A percentile compares a stretch with the other conserved stretches of the same genome.
Conservation (phyloP, 23 tunicate species). For the Phallusia fumigata region DNA sequence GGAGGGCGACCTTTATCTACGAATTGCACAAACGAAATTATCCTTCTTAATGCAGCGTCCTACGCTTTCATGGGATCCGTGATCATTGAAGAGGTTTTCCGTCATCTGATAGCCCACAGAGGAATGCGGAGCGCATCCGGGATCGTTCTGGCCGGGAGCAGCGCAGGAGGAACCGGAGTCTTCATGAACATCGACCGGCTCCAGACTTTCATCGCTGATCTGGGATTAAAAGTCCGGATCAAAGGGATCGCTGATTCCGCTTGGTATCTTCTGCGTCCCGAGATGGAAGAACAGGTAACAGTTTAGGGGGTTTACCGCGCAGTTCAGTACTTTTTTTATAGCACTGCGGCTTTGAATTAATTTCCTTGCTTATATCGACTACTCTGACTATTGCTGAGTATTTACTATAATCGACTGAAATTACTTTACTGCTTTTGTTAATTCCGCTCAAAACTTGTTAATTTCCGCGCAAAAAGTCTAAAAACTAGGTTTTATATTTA, state of each 20-base stretch:
- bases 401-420: too few species aligned
- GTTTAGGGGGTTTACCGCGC: too few species aligned
- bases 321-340: too few species aligned
- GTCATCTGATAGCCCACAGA: constrained; percentile 25
- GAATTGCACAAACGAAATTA: too few species aligned
- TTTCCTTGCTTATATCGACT: too few species aligned
- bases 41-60: constrained; percentile 14
- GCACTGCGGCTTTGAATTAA: too few species aligned
- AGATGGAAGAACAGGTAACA: constrained; percentile 33
- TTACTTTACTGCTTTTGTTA: too few species aligned
- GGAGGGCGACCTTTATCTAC: too few species aligned
- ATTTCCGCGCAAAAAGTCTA: too few species aligned
- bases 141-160: constrained; percentile 57
- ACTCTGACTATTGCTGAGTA: too few species aligned
- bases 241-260: constrained; percentile 59
- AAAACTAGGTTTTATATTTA: too few species aligned
- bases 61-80: constrained; percentile 60
- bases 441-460: too few species aligned
- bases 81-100: constrained; percentile 45
- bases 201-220: constrained; percentile 20
- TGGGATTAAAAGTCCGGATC: constrained; percentile 28
- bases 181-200: constrained; percentile 63
- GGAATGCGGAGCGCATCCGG: constrained; percentile 34
- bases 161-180: constrained; percentile 79
- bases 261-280: constrained; percentile 46